phyloP scores from a whole-genome alignment of 1,140 invertebrate genomes.

The Atta texana region DNA sequence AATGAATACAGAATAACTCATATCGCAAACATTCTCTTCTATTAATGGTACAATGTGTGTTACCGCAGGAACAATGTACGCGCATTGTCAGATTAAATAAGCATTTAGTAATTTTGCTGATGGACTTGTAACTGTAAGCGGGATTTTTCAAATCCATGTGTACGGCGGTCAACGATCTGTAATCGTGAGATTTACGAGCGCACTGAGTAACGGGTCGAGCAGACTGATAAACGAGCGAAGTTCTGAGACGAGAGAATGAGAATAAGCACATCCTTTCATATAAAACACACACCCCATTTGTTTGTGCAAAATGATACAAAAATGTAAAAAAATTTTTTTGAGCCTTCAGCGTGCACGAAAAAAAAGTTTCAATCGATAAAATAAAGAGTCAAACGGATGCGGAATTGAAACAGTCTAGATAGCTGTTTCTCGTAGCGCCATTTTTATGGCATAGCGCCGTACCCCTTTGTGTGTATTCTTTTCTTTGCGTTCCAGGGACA shows the following conservation, averaged over 20 bases:
- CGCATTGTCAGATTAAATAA: conserved; percentile 9
- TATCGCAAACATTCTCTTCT: neutral
- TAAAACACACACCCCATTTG: conserved; percentile 38
- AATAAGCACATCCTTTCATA: conserved; percentile 56
- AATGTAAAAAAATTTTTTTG: conserved; percentile 20
- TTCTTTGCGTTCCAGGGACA: neutral
- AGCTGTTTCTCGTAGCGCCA: neutral
- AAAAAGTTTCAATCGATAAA: conserved; percentile 51
- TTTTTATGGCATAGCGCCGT: neutral
- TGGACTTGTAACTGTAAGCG: neutral
- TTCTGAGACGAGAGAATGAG: conserved; percentile 60
- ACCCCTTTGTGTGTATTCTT: neutral
- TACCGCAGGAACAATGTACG: neutral
- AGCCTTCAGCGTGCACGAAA: neutral
- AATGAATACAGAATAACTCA: neutral
- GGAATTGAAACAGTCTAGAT: conserved; percentile 41
- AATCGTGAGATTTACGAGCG: conserved; percentile 60
- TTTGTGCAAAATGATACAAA: neutral
- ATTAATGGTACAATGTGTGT: neutral
- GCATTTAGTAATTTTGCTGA: conserved; percentile 39
- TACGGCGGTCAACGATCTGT: conserved; percentile 12
- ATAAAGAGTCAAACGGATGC: conserved; percentile 8
- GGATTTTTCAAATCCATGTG: conserved; percentile 38
- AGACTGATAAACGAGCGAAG: conserved; percentile 68
- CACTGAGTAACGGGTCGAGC: conserved; percentile 35